Percentiles rank a stretch among this genome's conserved stretches.
Evolutionary conservation across 1,140 invertebrate genomes (phyloP).

Genomic region (Drosophila sturtevanti): DNA sequence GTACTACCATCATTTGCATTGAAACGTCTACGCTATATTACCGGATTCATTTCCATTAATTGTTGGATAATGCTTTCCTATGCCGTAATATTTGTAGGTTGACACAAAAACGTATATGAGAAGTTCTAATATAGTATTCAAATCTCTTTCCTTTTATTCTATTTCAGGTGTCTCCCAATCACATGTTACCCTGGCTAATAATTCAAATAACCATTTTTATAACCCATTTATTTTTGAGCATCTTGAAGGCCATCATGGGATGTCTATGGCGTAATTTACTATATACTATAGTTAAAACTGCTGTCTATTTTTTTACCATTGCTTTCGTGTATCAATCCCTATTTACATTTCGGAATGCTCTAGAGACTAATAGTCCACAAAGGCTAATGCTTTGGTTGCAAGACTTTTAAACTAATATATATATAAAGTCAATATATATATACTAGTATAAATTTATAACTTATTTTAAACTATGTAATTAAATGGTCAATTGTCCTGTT

Average conservation of each 20-base stretch:
- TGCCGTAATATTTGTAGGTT: not conserved
- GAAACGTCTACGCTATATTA: not conserved
- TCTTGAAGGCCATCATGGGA: not conserved
- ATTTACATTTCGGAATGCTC: not conserved
- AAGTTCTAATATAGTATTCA: no score
- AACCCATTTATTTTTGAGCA: not conserved
- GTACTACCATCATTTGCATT: not conserved
- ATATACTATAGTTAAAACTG: not conserved
- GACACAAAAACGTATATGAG: no score
- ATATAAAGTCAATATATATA: no score
- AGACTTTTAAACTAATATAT: no score
- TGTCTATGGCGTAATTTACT: not conserved
- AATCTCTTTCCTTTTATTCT: not conserved
- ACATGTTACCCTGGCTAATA: not conserved
- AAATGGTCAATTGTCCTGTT: no score
- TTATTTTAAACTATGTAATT: no score
- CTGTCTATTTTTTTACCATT: not conserved
- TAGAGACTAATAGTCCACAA: not conserved
- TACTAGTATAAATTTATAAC: no score
- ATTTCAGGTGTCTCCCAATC: not conserved
- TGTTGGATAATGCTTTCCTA: not conserved
- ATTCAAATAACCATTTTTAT: not conserved
- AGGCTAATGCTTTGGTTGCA: not conserved
- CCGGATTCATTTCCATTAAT: not conserved
- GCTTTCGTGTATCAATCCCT: not conserved